Conservation (phyloP, 2,113 vertebrate species). For the Hyaena hyaena region DNA sequence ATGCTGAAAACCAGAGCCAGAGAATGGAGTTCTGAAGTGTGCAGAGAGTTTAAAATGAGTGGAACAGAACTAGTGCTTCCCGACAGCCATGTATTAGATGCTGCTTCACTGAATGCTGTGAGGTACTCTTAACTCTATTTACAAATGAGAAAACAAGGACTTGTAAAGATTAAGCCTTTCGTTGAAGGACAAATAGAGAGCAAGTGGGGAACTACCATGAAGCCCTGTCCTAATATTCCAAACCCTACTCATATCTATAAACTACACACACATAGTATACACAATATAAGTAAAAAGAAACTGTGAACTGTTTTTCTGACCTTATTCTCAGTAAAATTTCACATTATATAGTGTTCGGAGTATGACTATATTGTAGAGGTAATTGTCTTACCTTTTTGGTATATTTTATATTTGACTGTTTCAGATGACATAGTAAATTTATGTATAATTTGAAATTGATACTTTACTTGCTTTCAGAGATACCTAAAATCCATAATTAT, state of each 20-base stretch:
- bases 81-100: background rate
- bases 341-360: background rate
- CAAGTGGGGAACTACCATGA: background rate
- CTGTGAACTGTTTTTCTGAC: background rate
- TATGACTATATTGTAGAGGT: background rate
- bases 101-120: background rate
- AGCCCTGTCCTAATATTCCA: background rate
- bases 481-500: conserved; percentile 19
- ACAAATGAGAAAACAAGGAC: background rate
- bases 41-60: background rate
- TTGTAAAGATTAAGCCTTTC: background rate
- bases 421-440: background rate
- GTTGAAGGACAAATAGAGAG: background rate
- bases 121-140: background rate
- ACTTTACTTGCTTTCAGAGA: background rate
- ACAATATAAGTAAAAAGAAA: background rate
- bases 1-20: background rate
- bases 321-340: background rate
- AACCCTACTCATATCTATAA: background rate
- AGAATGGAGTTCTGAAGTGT: background rate
- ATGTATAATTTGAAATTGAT: background rate
- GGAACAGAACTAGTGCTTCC: background rate
- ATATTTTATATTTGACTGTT: background rate
- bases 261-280: background rate
- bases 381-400: conserved; percentile 23